Percentiles rank a stretch among this genome's conserved stretches.
Conservation (phyloP, 1,140 invertebrate genomes). For the Hirudo medicinalis region DNA sequence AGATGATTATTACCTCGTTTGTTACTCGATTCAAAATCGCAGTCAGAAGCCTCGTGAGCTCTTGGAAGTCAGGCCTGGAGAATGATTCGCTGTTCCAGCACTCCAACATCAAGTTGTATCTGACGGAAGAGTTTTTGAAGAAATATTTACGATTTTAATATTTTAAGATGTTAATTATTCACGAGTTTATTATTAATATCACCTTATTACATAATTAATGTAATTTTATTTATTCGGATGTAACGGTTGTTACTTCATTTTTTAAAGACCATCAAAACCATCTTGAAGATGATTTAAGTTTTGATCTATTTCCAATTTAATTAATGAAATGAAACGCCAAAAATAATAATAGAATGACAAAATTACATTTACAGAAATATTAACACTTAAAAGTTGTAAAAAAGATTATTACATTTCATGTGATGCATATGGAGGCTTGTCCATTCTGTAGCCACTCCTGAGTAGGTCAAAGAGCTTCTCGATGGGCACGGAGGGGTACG, state of each 20-base stretch:
- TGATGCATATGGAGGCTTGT: constrained; percentile 76
- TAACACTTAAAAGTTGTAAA: constrained; percentile 1
- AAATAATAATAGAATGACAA: not conserved
- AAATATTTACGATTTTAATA: not conserved
- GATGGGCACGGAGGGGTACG: constrained; percentile 48
- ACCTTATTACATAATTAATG: not conserved
- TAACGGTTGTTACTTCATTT: too few species aligned
- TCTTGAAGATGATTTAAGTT: too few species aligned
- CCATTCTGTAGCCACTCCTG: constrained; percentile 78
- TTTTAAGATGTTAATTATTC: not conserved
- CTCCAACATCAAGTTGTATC: constrained; percentile 54
- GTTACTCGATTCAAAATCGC: constrained; percentile 17
- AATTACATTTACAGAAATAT: too few species aligned
- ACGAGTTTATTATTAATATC: not conserved
- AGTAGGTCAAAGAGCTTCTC: constrained; percentile 71
- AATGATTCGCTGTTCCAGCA: constrained; percentile 82
- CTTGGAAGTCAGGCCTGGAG: constrained; percentile 69
- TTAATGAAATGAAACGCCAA: not conserved
- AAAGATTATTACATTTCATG: constrained; percentile 67
- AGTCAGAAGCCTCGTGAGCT: constrained; percentile 55
- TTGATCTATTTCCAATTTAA: too few species aligned
- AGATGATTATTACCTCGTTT: not conserved
- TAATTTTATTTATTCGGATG: too few species aligned
- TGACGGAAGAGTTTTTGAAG: too few species aligned
- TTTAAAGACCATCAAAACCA: too few species aligned